phyloP scores from a whole-genome alignment of 2,797 vertebrate genomes.

The Novumbra hubbsi region DNA sequence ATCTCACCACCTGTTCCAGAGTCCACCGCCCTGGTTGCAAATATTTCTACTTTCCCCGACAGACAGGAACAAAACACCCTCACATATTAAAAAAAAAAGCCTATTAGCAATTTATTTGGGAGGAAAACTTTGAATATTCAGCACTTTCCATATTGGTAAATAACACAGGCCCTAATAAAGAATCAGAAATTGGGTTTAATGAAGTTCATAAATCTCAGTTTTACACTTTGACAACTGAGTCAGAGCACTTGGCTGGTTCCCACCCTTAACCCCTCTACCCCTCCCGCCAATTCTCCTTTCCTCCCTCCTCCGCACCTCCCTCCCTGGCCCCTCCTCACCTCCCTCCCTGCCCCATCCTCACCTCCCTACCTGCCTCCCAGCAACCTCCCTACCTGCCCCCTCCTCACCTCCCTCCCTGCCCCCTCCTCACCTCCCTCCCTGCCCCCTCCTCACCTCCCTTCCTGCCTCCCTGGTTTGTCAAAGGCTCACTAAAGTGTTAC shows the following conservation, averaged over 20 bases:
- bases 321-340: too few species aligned
- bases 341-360: too few species aligned
- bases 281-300: too few species aligned
- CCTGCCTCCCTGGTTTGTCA: constrained; percentile 37
- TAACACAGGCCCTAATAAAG: constrained; percentile 73
- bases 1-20: constrained; percentile 72
- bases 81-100: constrained; percentile 27
- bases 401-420: not conserved
- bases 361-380: not conserved
- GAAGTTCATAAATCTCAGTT: constrained; percentile 79
- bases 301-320: too few species aligned
- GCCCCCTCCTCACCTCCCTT: too few species aligned
- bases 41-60: constrained; percentile 31
- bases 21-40: constrained; percentile 48
- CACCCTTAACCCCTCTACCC: not conserved
- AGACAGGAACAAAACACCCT: constrained; percentile 41
- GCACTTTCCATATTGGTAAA: constrained; percentile 58
- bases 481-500: constrained; percentile 71
- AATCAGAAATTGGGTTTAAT: constrained; percentile 75
- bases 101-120: constrained; percentile 68
- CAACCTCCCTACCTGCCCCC: not conserved
- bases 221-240: constrained; percentile 67
- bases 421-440: constrained; percentile 26
- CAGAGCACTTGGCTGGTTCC: constrained; percentile 47
- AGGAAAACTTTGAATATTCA: constrained; percentile 43